These are phyloP conservation scores for Phaethon lepturus DNA, from an alignment of 2,113 vertebrate species.

Conservation along the genomic window DNA sequence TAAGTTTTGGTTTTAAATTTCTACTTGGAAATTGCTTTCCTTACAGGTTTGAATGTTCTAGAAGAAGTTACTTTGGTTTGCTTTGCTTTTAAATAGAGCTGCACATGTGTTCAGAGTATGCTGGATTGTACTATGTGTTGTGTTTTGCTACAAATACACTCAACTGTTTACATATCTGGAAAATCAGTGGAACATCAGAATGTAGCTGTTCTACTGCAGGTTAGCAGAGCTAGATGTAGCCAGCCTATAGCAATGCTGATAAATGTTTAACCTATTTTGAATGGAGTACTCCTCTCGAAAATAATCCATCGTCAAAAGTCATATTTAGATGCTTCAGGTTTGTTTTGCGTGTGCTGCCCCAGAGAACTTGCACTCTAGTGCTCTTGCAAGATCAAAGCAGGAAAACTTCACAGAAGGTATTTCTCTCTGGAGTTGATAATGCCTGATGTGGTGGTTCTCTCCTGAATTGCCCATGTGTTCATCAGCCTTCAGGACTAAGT, in stretches of 20 bases:
- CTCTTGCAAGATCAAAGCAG: background rate
- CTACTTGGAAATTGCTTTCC: background rate
- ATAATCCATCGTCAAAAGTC: background rate
- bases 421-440: background rate
- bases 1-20: background rate
- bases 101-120: background rate
- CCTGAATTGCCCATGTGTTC: background rate
- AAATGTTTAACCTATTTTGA: background rate
- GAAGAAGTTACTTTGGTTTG: background rate
- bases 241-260: background rate
- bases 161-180: background rate
- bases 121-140: background rate
- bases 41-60: background rate
- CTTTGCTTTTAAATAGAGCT: background rate
- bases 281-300: background rate
- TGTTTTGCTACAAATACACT: background rate
- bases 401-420: background rate
- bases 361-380: background rate
- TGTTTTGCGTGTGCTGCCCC: background rate
- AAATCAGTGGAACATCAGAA: background rate
- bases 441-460: background rate
- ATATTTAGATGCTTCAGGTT: background rate
- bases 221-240: background rate
- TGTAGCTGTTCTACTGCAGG: background rate
- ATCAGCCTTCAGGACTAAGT: background rate